phyloP scores from a whole-genome alignment of 1,140 invertebrate species.

The Drosophila equinoxialis region DNA sequence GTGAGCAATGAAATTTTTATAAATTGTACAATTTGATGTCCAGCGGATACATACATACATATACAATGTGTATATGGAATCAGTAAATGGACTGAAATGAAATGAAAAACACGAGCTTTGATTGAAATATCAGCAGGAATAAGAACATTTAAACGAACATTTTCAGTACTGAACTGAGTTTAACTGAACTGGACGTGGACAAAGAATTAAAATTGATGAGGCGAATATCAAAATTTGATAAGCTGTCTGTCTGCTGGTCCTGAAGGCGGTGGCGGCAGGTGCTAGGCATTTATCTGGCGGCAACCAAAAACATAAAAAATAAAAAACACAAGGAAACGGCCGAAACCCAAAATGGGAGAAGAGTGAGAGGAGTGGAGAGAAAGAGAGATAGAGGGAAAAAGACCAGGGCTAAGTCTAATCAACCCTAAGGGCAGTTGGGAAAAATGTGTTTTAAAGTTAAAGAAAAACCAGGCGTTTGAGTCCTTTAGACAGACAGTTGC shows the following conservation, averaged over 20 bases:
- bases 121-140: constrained; percentile 67
- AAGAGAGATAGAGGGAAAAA: neutral
- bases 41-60: constrained; percentile 39
- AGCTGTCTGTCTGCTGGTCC: constrained; percentile 47
- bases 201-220: constrained; percentile 74
- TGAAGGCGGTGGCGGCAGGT: constrained; percentile 56
- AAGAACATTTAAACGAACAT: constrained; percentile 16
- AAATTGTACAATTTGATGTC: constrained; percentile 62
- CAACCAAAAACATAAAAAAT: constrained; percentile 34
- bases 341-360: too few relatives aligned
- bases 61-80: constrained; percentile 2
- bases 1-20: constrained; percentile 79
- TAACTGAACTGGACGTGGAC: neutral
- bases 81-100: constrained; percentile 6
- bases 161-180: constrained; percentile 9
- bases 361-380: constrained; percentile 9
- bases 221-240: constrained; percentile 68
- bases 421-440: constrained; percentile 48
- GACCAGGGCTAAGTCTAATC: constrained; percentile 36
- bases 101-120: constrained; percentile 30
- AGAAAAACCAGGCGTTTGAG: constrained; percentile 41
- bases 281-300: constrained; percentile 56
- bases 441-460: constrained; percentile 46
- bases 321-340: constrained; percentile 10
- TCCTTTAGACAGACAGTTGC: constrained; percentile 57